Evolutionary conservation across 2,888 invertebrate genomes (phyloP).

Genomic region (Drosophila fulvimacula): DNA sequence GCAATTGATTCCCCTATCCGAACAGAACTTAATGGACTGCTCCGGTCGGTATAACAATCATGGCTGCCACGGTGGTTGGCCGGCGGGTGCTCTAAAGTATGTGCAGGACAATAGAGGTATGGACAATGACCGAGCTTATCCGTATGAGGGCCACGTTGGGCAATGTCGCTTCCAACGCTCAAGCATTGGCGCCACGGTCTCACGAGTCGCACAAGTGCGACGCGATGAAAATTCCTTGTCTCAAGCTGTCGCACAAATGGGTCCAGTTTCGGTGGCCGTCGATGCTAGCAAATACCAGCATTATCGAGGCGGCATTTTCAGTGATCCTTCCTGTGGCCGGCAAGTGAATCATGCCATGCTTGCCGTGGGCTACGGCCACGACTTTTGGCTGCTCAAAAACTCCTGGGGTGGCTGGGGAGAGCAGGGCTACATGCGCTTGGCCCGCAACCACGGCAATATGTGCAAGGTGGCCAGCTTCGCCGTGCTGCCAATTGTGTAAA

Average conservation of each 20-base stretch:
- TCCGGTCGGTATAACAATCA: slow-evolving; percentile 90
- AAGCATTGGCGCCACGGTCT: slow-evolving; percentile 89
- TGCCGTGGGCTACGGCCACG: slow-evolving; percentile 93
- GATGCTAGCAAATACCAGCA: slow-evolving; percentile 96
- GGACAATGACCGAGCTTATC: slow-evolving; percentile 84
- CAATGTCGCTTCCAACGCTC: slow-evolving; percentile 90
- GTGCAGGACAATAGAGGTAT: slow-evolving; percentile 91
- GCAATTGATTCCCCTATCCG: slow-evolving; percentile 13
- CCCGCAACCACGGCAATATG: slow-evolving; percentile 78
- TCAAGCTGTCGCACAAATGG: slow-evolving; percentile 92
- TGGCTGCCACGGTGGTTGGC: slow-evolving; percentile 98
- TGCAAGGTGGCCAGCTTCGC: slow-evolving; percentile 16
- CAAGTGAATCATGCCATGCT: slow-evolving; percentile 95
- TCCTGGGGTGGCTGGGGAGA: slow-evolving; percentile 99
- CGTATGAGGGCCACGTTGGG: slow-evolving; percentile 95
- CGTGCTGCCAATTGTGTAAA: slow-evolving; percentile 10
- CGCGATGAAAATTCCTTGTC: slow-evolving; percentile 86
- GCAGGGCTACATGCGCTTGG: slow-evolving; percentile 96
- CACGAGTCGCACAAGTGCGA: slow-evolving; percentile 93
- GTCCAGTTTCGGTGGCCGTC: slow-evolving; percentile 95
- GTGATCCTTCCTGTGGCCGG: slow-evolving; percentile 92
- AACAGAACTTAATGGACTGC: slow-evolving; percentile 32
- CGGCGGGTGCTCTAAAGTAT: slow-evolving; percentile 92
- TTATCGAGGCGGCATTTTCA: slow-evolving; percentile 96
- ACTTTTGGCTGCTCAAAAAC: slow-evolving; percentile 94